phyloP scores from a whole-genome alignment of 1,140 invertebrate genomes.

The Galendromus occidentalis region DNA sequence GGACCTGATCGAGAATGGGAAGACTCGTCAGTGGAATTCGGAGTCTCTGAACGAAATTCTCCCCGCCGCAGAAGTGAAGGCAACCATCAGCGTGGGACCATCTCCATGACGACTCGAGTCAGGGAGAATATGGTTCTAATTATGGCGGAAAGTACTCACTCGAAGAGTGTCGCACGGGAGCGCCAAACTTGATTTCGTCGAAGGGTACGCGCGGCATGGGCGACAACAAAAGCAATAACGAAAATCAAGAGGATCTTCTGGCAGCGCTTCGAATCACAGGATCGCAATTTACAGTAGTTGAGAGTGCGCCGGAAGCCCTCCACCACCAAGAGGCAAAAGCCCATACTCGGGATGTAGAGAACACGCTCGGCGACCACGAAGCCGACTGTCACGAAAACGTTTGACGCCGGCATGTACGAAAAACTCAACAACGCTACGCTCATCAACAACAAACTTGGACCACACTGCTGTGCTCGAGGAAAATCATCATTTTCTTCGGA shows the following conservation, averaged over 20 bases:
- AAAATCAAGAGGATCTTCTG: constrained; percentile 12
- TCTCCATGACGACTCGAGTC: too few relatives aligned
- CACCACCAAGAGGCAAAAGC: constrained; percentile 24
- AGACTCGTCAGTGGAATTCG: too few relatives aligned
- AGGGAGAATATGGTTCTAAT: constrained; percentile 27
- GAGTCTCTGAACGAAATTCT: too few relatives aligned
- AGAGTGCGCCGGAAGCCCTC: constrained; percentile 22
- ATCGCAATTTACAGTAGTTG: constrained; percentile 22
- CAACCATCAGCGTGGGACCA: too few relatives aligned
- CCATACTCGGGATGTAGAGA: constrained; percentile 63
- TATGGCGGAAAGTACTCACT: constrained; percentile 23
- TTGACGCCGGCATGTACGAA: constrained; percentile 84
- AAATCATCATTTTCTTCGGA: background rate
- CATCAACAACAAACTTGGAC: constrained; percentile 15
- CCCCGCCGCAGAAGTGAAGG: too few relatives aligned
- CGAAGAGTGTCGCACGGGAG: constrained; percentile 42
- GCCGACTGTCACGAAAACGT: constrained; percentile 89
- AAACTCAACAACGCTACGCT: constrained; percentile 34
- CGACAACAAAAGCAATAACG: constrained; percentile 28
- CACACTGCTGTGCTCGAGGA: constrained; percentile 12
- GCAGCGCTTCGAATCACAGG: constrained; percentile 16
- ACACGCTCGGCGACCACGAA: constrained; percentile 91
- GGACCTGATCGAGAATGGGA: constrained; percentile 36
- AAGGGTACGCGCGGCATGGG: constrained; percentile 42
- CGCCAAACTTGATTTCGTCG: constrained; percentile 53